Conservation (phyloP, 2,888 invertebrate species). For the Epistrophe eligans region DNA sequence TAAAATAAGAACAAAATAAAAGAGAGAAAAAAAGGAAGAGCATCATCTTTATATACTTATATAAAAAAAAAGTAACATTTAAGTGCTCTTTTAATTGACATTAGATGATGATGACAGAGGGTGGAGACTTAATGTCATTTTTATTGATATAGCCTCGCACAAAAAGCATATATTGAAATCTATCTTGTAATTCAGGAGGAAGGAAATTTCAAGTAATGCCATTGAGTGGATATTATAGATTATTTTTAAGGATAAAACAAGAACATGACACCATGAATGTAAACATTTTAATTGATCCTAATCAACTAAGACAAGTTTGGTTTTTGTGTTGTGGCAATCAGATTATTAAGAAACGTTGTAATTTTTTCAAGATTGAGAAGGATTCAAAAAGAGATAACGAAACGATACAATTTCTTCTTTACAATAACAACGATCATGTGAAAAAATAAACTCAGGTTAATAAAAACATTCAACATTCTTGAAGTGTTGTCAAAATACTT, state of each 20-base stretch:
- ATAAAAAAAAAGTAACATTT: constrained; percentile 7
- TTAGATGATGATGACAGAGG: constrained; percentile 28
- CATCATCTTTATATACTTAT: neutral
- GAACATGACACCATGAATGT: neutral
- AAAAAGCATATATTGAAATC: neutral
- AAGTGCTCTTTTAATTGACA: constrained; percentile 54
- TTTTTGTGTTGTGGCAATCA: neutral
- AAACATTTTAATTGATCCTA: neutral
- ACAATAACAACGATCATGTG: too few relatives aligned
- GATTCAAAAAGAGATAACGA: too few relatives aligned
- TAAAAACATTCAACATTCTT: too few relatives aligned
- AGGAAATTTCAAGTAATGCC: neutral
- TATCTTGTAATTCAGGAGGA: neutral
- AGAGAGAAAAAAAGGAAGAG: neutral
- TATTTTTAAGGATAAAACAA: neutral
- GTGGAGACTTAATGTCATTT: constrained; percentile 36
- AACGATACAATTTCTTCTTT: too few relatives aligned
- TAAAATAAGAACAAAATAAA: neutral
- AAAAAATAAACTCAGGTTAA: too few relatives aligned
- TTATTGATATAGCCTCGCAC: constrained; percentile 11
- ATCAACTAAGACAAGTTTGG: neutral
- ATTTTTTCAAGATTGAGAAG: too few relatives aligned
- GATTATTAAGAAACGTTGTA: too few relatives aligned
- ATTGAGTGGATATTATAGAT: neutral
- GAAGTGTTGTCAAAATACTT: too few relatives aligned